Percentiles rank a stretch among this genome's conserved stretches.
Conservation (phyloP, 2,113 vertebrate species). For the Cyanoramphus novaezelandiae region DNA sequence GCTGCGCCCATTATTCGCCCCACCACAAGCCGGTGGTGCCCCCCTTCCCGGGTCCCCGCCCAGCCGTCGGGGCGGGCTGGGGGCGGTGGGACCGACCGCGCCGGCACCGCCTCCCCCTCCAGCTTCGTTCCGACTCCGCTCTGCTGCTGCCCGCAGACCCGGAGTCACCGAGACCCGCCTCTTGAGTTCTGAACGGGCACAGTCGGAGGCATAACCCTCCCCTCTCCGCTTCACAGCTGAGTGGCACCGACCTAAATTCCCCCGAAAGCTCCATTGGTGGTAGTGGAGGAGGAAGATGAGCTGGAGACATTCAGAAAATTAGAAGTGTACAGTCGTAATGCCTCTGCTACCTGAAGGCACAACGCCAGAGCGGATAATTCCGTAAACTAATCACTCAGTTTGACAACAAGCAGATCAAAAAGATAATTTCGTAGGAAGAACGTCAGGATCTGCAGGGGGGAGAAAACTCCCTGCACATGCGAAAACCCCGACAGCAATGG, state of each 20-base stretch:
- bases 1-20: fast-evolving
- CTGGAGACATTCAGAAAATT: neutral
- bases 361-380: neutral
- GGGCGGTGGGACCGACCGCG: no score
- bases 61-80: fast-evolving
- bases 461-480: neutral
- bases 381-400: neutral
- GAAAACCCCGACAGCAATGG: neutral
- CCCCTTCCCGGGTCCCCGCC: neutral
- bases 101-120: neutral
- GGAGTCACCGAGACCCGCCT: neutral
- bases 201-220: neutral
- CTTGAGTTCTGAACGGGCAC: neutral
- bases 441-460: neutral
- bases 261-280: neutral
- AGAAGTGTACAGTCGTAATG: fast-evolving
- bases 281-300: neutral
- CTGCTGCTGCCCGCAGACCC: neutral
- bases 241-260: neutral
- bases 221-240: neutral
- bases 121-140: neutral
- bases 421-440: neutral
- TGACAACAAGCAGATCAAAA: neutral
- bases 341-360: neutral
- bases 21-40: neutral